Percentiles rank a stretch among this genome's conserved stretches.
These are phyloP conservation scores for Pachycephus smyrnensis DNA, from an alignment of 2,888 invertebrate species.

Conservation along the genomic window DNA sequence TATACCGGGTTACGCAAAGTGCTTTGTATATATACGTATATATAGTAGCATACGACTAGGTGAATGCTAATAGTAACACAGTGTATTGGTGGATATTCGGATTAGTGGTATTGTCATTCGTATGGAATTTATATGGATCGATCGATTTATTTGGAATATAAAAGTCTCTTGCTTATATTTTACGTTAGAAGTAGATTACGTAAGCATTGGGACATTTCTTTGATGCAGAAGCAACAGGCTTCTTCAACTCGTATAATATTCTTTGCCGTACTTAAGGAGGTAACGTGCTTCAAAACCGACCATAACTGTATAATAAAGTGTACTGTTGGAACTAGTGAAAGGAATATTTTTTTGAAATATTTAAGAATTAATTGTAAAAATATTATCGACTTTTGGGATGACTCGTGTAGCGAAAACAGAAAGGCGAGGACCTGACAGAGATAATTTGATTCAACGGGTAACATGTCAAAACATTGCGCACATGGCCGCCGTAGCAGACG, in stretches of 20 bases:
- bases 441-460: neutral
- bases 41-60: neutral
- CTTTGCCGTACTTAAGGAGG: neutral
- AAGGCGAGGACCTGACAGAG: neutral
- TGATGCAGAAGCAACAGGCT: neutral
- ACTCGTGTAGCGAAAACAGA: neutral
- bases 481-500: neutral
- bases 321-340: neutral
- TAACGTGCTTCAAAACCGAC: neutral
- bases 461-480: neutral
- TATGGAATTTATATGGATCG: neutral
- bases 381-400: neutral
- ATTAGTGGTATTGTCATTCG: neutral
- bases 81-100: neutral
- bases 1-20: neutral
- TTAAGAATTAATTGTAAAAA: too few species aligned
- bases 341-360: neutral
- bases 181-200: neutral
- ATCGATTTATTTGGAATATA: neutral
- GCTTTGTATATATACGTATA: neutral
- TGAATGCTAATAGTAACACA: neutral
- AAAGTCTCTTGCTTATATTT: neutral
- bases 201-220: neutral
- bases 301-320: neutral
- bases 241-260: neutral